phyloP scores from a whole-genome alignment of 2,888 invertebrate genomes.

The Galerucella calmariensis region DNA sequence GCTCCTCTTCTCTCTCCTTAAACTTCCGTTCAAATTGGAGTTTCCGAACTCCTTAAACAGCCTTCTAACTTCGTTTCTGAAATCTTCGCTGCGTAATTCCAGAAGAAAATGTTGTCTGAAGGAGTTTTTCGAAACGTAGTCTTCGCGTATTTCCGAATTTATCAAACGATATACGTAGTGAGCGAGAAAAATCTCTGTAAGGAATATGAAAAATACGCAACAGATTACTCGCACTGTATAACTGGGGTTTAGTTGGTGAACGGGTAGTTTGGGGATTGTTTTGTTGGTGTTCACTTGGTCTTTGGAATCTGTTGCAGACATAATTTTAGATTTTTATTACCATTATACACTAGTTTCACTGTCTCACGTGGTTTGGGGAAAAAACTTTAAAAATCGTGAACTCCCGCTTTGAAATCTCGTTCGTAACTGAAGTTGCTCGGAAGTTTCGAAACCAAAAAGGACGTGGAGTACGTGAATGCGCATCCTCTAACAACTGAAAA shows the following conservation, averaged over 20 bases:
- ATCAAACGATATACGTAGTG: conserved; percentile 62
- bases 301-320: conserved; percentile 48
- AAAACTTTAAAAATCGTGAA: background rate
- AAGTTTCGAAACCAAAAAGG: background rate
- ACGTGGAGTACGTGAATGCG: background rate
- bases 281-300: conserved; percentile 36
- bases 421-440: background rate
- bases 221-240: conserved; percentile 62
- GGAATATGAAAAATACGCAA: conserved; percentile 62
- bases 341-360: background rate
- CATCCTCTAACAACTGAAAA: background rate
- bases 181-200: conserved; percentile 62
- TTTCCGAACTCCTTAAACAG: conserved; percentile 53
- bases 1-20: conserved; percentile 39
- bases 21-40: conserved; percentile 24
- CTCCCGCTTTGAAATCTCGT: background rate
- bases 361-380: background rate
- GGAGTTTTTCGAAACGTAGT: conserved; percentile 58
- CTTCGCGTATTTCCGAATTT: conserved; percentile 60
- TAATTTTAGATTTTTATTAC: conserved; percentile 8
- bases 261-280: conserved; percentile 43
- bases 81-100: conserved; percentile 54
- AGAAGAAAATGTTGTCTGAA: conserved; percentile 57
- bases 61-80: conserved; percentile 55
- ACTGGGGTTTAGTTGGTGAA: conserved; percentile 58